Base-by-base conservation (phyloP, 2,113 vertebrate species). In the Centropus unirufus region DNA sequence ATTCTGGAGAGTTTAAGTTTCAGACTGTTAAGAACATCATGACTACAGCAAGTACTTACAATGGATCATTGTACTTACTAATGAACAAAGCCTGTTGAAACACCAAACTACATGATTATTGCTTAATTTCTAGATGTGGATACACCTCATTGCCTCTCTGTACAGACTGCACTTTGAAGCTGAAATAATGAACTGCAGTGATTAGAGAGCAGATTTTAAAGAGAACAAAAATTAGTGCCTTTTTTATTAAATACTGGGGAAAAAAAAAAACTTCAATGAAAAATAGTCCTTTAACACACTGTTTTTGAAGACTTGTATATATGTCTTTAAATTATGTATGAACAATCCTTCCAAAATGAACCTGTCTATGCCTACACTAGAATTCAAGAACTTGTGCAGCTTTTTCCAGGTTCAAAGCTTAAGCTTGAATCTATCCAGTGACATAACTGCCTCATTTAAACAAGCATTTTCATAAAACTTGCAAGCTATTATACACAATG, bases 51-150 rank as follows among this genome's bases (percentile, higher is more conserved):
- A 93, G 92, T 93, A 95, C 76, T 90, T 92, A 96, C 57, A 97
- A 94, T 88, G 94, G 93, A 96, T 95, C 94, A 92, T 93, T 96
- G 94, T 96, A 92, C 94, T 90, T 88, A 62, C 76, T 95, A 93
- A 96, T 93, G 93, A 95, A 96, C 61, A 95, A 91, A 96, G 79
- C 85, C 92, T 90, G 96, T 78, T 94, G 94, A 93, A 97, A 96
- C 85, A 94, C 93, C 84, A 77, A 96, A 96, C 92, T 96, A 86
- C 85, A 96, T 77, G 93, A 94, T 94, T 96, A 96, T 94, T 94
- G 93, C 94, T 96, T 96, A 95, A 95, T 96, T 95, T 94, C 90
- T 96, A 90, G 85, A 95, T 96, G 92, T 95, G 92, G 93, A 95
- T 95, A 96, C 88, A 96, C 92, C 83, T 90, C 94, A 95, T 95